Conservation (phyloP, 1,140 invertebrate genomes). For the Maconellicoccus hirsutus region DNA sequence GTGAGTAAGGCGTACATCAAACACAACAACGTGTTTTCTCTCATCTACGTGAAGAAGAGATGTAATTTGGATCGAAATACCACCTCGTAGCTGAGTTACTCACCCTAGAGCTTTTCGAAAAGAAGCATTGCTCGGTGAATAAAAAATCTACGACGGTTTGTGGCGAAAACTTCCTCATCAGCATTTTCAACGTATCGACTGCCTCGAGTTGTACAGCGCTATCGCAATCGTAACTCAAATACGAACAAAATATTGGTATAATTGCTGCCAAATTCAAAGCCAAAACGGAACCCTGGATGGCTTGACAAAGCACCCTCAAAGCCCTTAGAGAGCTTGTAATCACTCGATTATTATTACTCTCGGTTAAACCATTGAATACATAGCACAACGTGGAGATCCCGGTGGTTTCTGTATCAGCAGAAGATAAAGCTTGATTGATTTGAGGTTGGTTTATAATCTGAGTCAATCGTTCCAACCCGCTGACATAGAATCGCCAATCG, state of each 20-base stretch:
- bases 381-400: conserved; percentile 23
- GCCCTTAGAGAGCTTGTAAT: conserved; percentile 25
- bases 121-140: conserved; percentile 28
- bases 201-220: conserved; percentile 28
- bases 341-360: conserved; percentile 26
- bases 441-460: conserved; percentile 19
- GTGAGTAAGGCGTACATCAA: conserved; percentile 62
- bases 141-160: conserved; percentile 27
- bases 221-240: conserved; percentile 26
- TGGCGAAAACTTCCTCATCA: conserved; percentile 28
- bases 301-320: conserved; percentile 14
- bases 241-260: conserved; percentile 27
- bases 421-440: conserved; percentile 17
- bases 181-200: conserved; percentile 28
- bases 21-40: conserved; percentile 65
- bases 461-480: conserved; percentile 27
- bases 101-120: conserved; percentile 30
- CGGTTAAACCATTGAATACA: conserved; percentile 25
- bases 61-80: not conserved
- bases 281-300: conserved; percentile 17
- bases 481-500: conserved; percentile 27
- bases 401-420: not conserved
- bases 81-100: too few species aligned
- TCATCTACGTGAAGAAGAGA: conserved; percentile 38
- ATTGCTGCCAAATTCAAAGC: conserved; percentile 24